Evolutionary conservation across 2,113 vertebrate genomes (phyloP).

Genomic region (Ovis aries): DNA sequence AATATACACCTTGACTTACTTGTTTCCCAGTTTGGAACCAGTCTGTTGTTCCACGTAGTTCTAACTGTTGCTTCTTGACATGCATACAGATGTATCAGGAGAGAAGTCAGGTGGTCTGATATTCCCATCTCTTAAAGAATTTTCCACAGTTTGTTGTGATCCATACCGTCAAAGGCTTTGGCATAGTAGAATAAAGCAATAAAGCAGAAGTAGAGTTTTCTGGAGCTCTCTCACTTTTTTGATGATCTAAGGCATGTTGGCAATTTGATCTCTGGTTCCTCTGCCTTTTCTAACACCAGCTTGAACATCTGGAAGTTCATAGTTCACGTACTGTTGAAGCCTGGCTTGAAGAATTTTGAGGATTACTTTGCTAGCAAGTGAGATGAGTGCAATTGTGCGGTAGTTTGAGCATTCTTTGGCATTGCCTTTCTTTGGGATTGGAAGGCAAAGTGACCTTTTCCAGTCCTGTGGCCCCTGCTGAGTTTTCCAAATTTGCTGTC

Average conservation of each 20-base stretch:
- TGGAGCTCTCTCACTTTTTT: not conserved
- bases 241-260: not conserved
- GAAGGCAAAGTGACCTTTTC: rapidly evolving
- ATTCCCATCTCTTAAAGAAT: not conserved
- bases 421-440: not conserved
- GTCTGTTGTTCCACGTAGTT: not conserved
- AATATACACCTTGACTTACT: not conserved
- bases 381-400: not conserved
- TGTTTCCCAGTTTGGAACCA: not conserved
- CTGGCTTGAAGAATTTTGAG: not conserved
- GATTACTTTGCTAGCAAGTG: not conserved
- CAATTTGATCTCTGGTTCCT: not conserved
- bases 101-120: not conserved
- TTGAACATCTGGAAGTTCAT: not conserved
- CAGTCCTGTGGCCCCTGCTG: not conserved
- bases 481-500: not conserved
- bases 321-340: not conserved
- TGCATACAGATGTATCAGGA: not conserved
- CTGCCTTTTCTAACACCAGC: not conserved
- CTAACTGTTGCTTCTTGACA: not conserved
- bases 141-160: not conserved
- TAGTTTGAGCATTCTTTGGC: not conserved
- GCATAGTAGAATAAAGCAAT: too few relatives aligned
- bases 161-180: not conserved
- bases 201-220: not conserved